phyloP scores from a whole-genome alignment of 2,888 invertebrate genomes.

The Hydraecia micacea region DNA sequence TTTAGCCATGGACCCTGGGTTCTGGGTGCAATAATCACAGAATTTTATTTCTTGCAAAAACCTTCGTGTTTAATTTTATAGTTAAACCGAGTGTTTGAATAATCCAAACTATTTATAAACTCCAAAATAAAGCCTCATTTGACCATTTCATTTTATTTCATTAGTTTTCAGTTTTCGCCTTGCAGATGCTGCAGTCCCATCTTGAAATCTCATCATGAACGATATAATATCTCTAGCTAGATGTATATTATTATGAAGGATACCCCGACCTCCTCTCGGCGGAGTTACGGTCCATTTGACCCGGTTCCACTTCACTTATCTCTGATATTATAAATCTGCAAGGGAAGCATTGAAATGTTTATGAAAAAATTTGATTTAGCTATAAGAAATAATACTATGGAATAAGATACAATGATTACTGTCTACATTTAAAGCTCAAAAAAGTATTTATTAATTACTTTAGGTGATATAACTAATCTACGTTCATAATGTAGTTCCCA shows the following conservation, averaged over 20 bases:
- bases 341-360: slow-evolving; percentile 1
- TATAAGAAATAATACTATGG: neutral
- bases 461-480: neutral
- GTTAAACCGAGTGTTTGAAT: neutral
- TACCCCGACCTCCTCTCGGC: slow-evolving; percentile 9
- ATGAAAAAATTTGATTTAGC: neutral
- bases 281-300: slow-evolving; percentile 53
- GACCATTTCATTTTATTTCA: neutral
- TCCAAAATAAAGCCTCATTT: neutral
- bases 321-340: slow-evolving; percentile 36
- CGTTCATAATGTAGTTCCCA: neutral
- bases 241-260: slow-evolving; percentile 9
- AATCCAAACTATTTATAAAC: neutral
- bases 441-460: neutral
- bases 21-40: neutral
- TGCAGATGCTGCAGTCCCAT: slow-evolving; percentile 2
- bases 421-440: neutral
- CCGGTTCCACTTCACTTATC: slow-evolving; percentile 39
- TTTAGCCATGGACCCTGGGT: too few relatives aligned
- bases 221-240: neutral
- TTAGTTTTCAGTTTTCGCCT: neutral
- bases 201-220: slow-evolving; percentile 6
- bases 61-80: neutral
- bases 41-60: neutral
- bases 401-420: neutral